Evolutionary conservation across 1,140 invertebrate genomes (phyloP), one percentile per base, ranked within the genome.

Genomic region (Drosophila dunni): DNA sequence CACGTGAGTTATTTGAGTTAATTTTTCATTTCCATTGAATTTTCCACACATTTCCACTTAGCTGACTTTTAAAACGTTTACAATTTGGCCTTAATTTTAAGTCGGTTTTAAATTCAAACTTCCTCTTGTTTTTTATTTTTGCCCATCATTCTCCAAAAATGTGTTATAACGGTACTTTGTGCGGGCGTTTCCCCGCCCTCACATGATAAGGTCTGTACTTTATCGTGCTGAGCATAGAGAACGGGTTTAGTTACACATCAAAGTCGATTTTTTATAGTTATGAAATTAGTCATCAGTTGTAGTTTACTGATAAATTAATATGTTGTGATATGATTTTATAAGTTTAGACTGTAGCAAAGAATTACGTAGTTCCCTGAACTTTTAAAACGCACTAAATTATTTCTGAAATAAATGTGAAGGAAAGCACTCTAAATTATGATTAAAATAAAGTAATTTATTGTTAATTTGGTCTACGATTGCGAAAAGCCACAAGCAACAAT

Each of bases 21-120:
- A 9, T 15, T 56, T 63, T 40, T 42, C n/a, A 15, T 57, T 73
- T 57, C 13, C 68, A 70, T 71, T 57, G 10, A 54, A 2, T 64
- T 38, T 65, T 38, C 50, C 29, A 42, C 38, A 33, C 17, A 11
- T 33, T 36, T 54, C 3, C 51, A 36, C 62, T 61, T 42, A 51
- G 53, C 40, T 76, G 77, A 80, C 70, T 80, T 77, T 29, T 9
- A 5, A 80, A 45, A 48, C 74, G 74, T 85, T 71, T 45, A 68
- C 64, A 64, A 82, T 78, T 44, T 53, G 38, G 50, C 29, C 40
- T 48, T 53, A 4, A 3, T 64, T 70, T 58, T 42, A n/a, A 42
- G 15, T 20, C 15, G 10, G 17, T 10, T 40, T 48, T 36, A 38
- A 10, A 34, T 15, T n/a, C 10, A 56, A 56, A 42, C 36, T 56